These are phyloP conservation scores for Apodemia hepburni DNA, from an alignment of 2,888 invertebrate species.

Conservation along the genomic window DNA sequence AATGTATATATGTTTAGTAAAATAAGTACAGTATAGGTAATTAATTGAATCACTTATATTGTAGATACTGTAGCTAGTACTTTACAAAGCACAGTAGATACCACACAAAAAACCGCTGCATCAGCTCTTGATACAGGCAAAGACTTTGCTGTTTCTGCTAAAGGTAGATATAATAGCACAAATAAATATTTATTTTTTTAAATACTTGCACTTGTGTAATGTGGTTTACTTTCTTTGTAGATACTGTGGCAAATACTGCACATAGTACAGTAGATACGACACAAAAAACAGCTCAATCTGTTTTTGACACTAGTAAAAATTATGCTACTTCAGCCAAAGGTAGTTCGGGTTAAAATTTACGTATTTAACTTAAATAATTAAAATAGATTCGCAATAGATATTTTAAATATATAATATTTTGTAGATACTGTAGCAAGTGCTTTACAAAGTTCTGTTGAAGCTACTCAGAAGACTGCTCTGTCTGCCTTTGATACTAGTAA, in stretches of 20 bases:
- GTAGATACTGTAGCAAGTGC: slow-evolving; percentile 52
- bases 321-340: slow-evolving; percentile 40
- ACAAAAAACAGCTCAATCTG: slow-evolving; percentile 37
- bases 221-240: neutral
- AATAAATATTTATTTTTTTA: neutral
- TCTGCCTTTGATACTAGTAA: slow-evolving; percentile 48
- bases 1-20: too few relatives aligned
- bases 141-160: slow-evolving; percentile 46
- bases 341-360: slow-evolving; percentile 19
- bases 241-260: slow-evolving; percentile 35
- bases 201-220: neutral
- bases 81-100: slow-evolving; percentile 47
- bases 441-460: slow-evolving; percentile 41
- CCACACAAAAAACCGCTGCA: slow-evolving; percentile 43
- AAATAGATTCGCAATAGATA: neutral
- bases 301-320: slow-evolving; percentile 45
- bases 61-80: slow-evolving; percentile 55
- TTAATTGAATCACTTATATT: too few relatives aligned
- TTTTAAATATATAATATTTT: slow-evolving; percentile 32
- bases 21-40: too few relatives aligned
- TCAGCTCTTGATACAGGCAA: slow-evolving; percentile 50
- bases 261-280: slow-evolving; percentile 42
- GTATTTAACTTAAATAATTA: too few relatives aligned
- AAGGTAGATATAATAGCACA: slow-evolving; percentile 32
- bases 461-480: slow-evolving; percentile 48